phyloP scores from a whole-genome alignment of 2,888 invertebrate genomes.

The Alloplasta piceator region DNA sequence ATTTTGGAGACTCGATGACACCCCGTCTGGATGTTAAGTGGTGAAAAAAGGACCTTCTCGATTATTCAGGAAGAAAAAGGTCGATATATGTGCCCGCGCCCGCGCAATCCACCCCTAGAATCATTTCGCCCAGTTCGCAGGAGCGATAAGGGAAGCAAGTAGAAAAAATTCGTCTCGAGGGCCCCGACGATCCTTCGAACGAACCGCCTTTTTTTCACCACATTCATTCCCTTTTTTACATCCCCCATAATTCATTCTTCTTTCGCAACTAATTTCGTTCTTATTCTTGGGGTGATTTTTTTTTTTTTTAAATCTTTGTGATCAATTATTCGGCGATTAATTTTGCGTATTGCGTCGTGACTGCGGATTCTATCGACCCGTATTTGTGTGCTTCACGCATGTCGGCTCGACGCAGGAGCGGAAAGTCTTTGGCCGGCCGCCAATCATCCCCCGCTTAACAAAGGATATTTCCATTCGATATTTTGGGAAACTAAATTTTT shows the following conservation, averaged over 20 bases:
- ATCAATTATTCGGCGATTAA: background rate
- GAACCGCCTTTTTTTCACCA: background rate
- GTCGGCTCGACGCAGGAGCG: slow-evolving; percentile 18
- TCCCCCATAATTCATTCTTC: background rate
- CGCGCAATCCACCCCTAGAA: slow-evolving; percentile 72
- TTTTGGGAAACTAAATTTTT: background rate
- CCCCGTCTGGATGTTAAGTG: background rate
- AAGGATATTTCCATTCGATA: background rate
- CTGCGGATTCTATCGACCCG: slow-evolving; percentile 59
- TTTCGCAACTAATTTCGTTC: background rate
- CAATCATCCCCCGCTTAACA: slow-evolving; percentile 22
- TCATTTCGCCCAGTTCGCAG: slow-evolving; percentile 42
- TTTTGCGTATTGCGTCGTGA: slow-evolving; percentile 60
- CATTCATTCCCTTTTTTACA: background rate
- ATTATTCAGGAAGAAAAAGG: slow-evolving; percentile 68
- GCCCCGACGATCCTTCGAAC: background rate
- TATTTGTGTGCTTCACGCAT: slow-evolving; percentile 51
- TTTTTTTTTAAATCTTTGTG: background rate
- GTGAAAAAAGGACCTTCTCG: slow-evolving; percentile 37
- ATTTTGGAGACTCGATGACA: too few relatives aligned
- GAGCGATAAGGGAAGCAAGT: slow-evolving; percentile 31
- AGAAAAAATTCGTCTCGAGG: slow-evolving; percentile 12
- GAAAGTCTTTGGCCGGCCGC: slow-evolving; percentile 24
- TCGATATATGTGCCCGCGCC: slow-evolving; percentile 75
- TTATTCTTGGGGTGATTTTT: background rate